A percentile compares a stretch with the other conserved stretches of the same genome.
phyloP scores from a whole-genome alignment of 2,888 invertebrate species.

The Euplagia quadripunctaria region DNA sequence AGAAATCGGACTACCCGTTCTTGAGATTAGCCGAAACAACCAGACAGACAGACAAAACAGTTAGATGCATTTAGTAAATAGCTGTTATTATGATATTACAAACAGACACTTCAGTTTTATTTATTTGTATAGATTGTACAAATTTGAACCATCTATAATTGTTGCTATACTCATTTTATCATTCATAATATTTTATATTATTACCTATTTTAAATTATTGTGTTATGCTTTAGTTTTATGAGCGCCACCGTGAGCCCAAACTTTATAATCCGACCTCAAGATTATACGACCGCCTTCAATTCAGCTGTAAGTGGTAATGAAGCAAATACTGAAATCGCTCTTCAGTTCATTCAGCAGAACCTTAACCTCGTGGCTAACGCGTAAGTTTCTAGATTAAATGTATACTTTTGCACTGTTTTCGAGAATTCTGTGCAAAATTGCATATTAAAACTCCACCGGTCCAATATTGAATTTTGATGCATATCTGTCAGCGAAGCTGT shows the following conservation, averaged over 20 bases:
- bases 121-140: too few relatives aligned
- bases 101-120: too few relatives aligned
- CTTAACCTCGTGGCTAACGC: slow-evolving; percentile 56
- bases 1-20: too few relatives aligned
- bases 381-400: slow-evolving; percentile 60
- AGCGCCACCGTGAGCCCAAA: slow-evolving; percentile 65
- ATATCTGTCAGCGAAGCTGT: too few relatives aligned
- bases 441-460: too few relatives aligned
- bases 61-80: too few relatives aligned
- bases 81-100: too few relatives aligned
- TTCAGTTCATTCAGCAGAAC: slow-evolving; percentile 80
- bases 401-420: background rate
- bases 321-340: slow-evolving; percentile 85
- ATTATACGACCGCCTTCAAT: slow-evolving; percentile 78
- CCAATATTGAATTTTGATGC: too few relatives aligned
- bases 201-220: background rate
- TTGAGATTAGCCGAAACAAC: too few relatives aligned
- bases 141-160: too few relatives aligned
- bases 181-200: background rate
- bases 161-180: too few relatives aligned
- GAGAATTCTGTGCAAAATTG: background rate
- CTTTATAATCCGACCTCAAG: slow-evolving; percentile 78
- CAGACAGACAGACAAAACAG: too few relatives aligned
- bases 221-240: slow-evolving; percentile 61
- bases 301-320: slow-evolving; percentile 86